Percentiles rank a stretch among this genome's conserved stretches.
These are phyloP conservation scores for pig (Sus scrofa) DNA, from an alignment of 2,113 vertebrate genomes.

Conservation along the genomic window DNA sequence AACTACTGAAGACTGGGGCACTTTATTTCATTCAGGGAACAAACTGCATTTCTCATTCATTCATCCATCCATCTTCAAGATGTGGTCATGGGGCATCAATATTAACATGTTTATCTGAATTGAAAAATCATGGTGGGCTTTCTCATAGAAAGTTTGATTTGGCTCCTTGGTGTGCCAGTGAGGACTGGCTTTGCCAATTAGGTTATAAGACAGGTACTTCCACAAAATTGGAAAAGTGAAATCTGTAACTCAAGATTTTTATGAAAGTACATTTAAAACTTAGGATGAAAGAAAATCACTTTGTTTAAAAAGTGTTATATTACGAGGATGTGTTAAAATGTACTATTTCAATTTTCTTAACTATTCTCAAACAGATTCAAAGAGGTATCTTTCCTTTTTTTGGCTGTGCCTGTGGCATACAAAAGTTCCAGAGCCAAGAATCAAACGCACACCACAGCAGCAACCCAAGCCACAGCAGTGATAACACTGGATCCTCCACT, in stretches of 20 bases:
- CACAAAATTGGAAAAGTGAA: neutral
- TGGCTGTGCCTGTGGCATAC: too few species aligned
- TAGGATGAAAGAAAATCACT: neutral
- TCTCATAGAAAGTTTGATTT: neutral
- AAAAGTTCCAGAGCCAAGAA: too few species aligned
- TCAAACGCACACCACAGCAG: too few species aligned
- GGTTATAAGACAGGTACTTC: neutral
- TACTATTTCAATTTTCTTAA: conserved; percentile 1
- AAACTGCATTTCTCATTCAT: neutral
- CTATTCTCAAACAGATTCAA: conserved; percentile 17
- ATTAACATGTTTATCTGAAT: neutral
- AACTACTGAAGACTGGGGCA: neutral
- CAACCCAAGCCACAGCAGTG: too few species aligned
- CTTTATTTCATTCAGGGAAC: neutral
- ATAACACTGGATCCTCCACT: too few species aligned
- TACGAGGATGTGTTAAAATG: neutral
- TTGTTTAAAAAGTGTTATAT: neutral
- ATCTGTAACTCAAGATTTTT: neutral
- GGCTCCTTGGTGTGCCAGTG: too few species aligned
- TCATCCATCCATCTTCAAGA: neutral
- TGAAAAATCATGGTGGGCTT: neutral
- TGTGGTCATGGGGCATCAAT: neutral
- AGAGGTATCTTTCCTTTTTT: neutral
- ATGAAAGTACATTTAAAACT: conserved; percentile 2
- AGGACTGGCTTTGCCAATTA: neutral